Evolutionary conservation across 2,113 vertebrate genomes (phyloP), one percentile per base, ranked within the genome.

Genomic region (Platycercus adscitus): DNA sequence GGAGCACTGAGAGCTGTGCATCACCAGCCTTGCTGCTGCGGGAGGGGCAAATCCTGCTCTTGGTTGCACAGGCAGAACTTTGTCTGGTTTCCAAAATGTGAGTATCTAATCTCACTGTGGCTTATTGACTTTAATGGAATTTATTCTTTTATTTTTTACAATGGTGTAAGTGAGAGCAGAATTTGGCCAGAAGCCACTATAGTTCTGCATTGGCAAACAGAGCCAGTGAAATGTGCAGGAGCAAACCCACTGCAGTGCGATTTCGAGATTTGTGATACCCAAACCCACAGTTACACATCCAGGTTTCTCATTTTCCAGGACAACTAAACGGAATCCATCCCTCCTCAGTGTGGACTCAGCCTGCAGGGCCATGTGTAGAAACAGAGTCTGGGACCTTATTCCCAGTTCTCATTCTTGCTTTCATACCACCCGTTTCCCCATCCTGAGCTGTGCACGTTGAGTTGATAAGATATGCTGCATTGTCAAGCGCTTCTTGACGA

Each of bases 131-230:
- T 82, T 44, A 96, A 63, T 81, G 31, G 50, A 83, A 44, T 75
- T 91, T 75, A 39, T 94, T 72, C 24, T 88, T 88, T 70, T 53
- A 60, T 75, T 75, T 95, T 79, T 89, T 78, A 58, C 56, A 50
- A 0, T n/a, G 70, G 69, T 90, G 84, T 95, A 88, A 96, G 35
- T 29, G 80, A 93, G 76, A 96, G 60, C 66, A 46, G 41, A 64
- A 26, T 66, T 91, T 93, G 93, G 63, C 89, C 72, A 44, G 52
- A 66, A 88, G 87, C 91, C 85, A 75, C 2, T 0, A 1, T 1
- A 79, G 66, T 29, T 33, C 64, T 86, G 19, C 26, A 3, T 6
- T 88, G 90, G 86, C 95, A 94, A 58, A 60, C 20, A 41, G 31
- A 73, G 50, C 2, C 19, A 81, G 37, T 11, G 81, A 81, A 88